A percentile compares a stretch with the other conserved stretches of the same genome.
Evolutionary conservation across 1,140 invertebrate species (phyloP).

Genomic region (Epicauta chinensis): DNA sequence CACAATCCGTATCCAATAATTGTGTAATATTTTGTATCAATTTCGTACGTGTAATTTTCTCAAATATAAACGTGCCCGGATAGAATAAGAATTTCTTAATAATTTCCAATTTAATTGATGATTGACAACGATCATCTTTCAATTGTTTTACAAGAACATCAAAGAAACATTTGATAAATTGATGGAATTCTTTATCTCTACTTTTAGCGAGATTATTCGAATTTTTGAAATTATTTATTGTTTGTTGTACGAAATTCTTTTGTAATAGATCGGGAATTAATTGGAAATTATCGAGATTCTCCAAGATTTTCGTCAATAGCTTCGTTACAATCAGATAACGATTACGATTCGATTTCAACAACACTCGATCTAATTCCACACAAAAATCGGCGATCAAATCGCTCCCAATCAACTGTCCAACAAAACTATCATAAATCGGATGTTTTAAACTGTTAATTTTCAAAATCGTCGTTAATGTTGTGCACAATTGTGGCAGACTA

Average conservation of each 20-base stretch:
- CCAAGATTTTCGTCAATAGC: constrained; percentile 28
- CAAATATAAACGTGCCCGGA: constrained; percentile 63
- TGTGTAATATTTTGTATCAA: constrained; percentile 55
- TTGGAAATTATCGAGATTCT: constrained; percentile 21
- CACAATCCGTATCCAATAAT: constrained; percentile 51
- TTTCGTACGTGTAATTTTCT: constrained; percentile 60
- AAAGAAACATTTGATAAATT: constrained; percentile 48
- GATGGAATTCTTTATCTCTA: constrained; percentile 43
- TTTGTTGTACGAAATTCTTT: constrained; percentile 37
- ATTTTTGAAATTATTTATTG: constrained; percentile 48
- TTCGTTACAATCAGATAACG: constrained; percentile 47
- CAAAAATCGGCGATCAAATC: constrained; percentile 49
- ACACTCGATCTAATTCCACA: constrained; percentile 49
- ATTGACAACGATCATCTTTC: constrained; percentile 45
- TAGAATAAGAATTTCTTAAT: constrained; percentile 57
- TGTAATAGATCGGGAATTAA: constrained; percentile 32
- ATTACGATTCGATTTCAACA: constrained; percentile 53
- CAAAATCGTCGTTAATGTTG: constrained; percentile 57
- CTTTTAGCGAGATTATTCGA: too few relatives aligned
- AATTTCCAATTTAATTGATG: constrained; percentile 49
- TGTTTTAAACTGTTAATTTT: constrained; percentile 53
- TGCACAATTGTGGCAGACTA: constrained; percentile 47
- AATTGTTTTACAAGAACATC: constrained; percentile 46
- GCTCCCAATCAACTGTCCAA: constrained; percentile 45
- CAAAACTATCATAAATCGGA: constrained; percentile 54